A percentile compares a stretch with the other conserved stretches of the same genome.
Evolutionary conservation across 2,113 vertebrate species (phyloP).

Genomic region (Thunnus maccoyii): DNA sequence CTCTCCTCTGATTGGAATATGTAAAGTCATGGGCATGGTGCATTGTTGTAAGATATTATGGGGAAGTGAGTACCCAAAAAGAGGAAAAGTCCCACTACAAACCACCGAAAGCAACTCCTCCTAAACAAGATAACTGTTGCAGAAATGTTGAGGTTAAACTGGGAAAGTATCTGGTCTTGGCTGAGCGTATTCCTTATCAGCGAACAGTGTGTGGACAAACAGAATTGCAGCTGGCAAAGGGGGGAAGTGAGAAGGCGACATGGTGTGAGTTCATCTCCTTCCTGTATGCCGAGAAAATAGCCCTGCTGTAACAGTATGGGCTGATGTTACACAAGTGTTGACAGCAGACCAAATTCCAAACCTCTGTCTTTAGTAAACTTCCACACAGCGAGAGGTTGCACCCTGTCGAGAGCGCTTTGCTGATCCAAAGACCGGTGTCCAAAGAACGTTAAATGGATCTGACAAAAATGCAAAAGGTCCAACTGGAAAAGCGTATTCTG

Average conservation of each 20-base stretch:
- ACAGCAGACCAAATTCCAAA: slow-evolving; percentile 20
- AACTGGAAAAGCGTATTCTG: slow-evolving; percentile 18
- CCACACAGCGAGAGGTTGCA: background rate
- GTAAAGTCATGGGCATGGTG: too few species aligned
- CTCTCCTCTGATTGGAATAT: background rate
- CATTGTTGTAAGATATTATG: background rate
- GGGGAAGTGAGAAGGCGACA: slow-evolving; percentile 69
- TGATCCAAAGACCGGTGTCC: slow-evolving; percentile 4
- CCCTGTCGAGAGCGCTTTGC: background rate
- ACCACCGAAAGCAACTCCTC: background rate
- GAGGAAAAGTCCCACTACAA: slow-evolving; percentile 1
- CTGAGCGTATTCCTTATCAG: slow-evolving; percentile 48
- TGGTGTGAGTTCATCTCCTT: slow-evolving; percentile 72
- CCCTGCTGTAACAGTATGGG: background rate
- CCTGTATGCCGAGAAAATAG: slow-evolving; percentile 64
- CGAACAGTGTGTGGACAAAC: slow-evolving; percentile 50
- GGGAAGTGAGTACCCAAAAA: background rate
- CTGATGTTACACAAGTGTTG: slow-evolving; percentile 6
- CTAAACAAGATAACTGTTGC: background rate
- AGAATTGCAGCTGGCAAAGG: slow-evolving; percentile 62
- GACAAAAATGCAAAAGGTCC: slow-evolving; percentile 21
- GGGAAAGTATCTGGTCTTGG: slow-evolving; percentile 34
- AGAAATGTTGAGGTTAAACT: slow-evolving; percentile 22
- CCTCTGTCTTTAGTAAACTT: slow-evolving; percentile 18
- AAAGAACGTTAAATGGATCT: slow-evolving; percentile 23